Conservation (phyloP, 2,113 vertebrate genomes). For the Aspidoscelis tigris region DNA sequence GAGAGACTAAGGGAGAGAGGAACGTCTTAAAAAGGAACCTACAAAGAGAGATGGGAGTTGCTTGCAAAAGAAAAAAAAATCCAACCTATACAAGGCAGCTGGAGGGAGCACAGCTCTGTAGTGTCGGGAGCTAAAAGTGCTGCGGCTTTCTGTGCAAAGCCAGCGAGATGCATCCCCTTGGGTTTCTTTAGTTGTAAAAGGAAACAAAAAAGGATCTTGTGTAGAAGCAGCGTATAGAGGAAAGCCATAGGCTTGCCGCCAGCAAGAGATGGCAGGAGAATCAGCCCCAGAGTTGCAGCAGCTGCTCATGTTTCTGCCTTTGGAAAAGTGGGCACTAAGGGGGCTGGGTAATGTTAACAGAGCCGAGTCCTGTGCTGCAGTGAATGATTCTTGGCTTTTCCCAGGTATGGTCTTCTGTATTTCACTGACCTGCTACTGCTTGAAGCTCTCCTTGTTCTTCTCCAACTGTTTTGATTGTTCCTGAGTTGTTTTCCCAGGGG, state of each 20-base stretch:
- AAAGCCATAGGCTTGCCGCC: constrained; percentile 56
- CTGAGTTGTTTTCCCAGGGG: neutral
- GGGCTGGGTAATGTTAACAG: neutral
- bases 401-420: neutral
- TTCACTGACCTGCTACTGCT: neutral
- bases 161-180: constrained; percentile 11
- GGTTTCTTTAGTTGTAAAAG: constrained; percentile 58
- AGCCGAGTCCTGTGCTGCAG: neutral
- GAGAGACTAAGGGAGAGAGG: constrained; percentile 58
- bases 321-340: neutral
- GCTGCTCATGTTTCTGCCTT: constrained; percentile 4
- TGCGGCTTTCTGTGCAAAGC: constrained; percentile 34
- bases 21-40: constrained; percentile 65
- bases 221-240: constrained; percentile 43
- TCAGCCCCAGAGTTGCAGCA: neutral
- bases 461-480: accelerated
- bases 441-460: accelerated
- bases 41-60: constrained; percentile 63
- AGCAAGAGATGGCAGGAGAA: constrained; percentile 36
- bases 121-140: constrained; percentile 29
- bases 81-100: constrained; percentile 66
- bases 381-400: neutral
- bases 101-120: constrained; percentile 44
- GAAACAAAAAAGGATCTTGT: constrained; percentile 67
- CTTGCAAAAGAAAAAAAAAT: constrained; percentile 50